Conservation (phyloP, 2,888 invertebrate genomes). For the Luperina nickerlii region DNA sequence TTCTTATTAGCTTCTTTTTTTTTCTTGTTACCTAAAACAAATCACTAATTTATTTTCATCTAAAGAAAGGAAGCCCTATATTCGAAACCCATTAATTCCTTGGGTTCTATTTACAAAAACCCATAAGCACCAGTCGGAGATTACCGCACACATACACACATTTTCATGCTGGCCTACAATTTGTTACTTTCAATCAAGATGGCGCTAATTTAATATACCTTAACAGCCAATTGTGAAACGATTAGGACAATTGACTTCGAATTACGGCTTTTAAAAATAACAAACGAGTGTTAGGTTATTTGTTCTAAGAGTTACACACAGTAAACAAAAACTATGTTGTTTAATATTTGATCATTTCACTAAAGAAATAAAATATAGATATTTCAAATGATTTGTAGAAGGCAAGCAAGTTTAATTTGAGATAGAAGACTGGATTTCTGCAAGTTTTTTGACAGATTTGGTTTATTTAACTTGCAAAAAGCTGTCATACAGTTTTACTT, state of each 20-base stretch:
- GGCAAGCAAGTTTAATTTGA: background rate
- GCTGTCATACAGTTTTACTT: background rate
- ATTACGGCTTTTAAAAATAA: slow-evolving; percentile 51
- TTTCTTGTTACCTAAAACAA: background rate
- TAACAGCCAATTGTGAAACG: slow-evolving; percentile 59
- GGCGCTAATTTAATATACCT: slow-evolving; percentile 55
- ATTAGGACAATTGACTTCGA: slow-evolving; percentile 60
- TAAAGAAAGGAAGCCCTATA: background rate
- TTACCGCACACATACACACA: slow-evolving; percentile 37
- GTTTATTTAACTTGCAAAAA: background rate
- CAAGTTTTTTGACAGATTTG: background rate
- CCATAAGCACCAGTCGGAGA: slow-evolving; percentile 16
- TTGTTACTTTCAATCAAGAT: slow-evolving; percentile 44
- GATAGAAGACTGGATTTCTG: background rate
- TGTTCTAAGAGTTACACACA: slow-evolving; percentile 6
- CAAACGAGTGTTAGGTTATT: slow-evolving; percentile 19
- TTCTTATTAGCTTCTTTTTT: too few species aligned
- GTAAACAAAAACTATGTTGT: background rate
- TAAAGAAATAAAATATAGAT: background rate
- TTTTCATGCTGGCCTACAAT: slow-evolving; percentile 41
- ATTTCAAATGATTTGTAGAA: background rate
- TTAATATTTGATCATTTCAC: background rate
- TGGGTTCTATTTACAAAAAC: background rate
- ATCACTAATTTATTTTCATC: background rate
- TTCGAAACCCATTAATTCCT: background rate